A percentile compares a stretch with the other conserved stretches of the same genome.
Conservation (phyloP, 2,888 invertebrate genomes). For the Tetragonula carbonaria region DNA sequence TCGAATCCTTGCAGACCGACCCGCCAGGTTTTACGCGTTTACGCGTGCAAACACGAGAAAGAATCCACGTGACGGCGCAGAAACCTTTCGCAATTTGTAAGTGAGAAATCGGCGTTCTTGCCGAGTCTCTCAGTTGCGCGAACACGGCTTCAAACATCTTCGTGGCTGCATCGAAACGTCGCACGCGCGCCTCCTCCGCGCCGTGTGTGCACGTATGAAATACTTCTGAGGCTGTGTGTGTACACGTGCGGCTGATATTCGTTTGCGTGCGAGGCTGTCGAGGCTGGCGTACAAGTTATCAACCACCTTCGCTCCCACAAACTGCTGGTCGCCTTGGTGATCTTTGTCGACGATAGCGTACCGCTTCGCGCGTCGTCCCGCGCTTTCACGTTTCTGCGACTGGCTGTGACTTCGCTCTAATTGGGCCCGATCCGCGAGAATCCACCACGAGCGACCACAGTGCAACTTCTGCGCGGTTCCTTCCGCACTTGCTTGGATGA, state of each 20-base stretch:
- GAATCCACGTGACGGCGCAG: conserved; percentile 13
- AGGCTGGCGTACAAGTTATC: conserved; percentile 52
- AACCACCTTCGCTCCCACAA: conserved; percentile 67
- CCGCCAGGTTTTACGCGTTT: conserved; percentile 6
- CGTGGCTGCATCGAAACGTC: conserved; percentile 39
- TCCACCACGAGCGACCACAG: conserved; percentile 11
- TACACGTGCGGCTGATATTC: conserved; percentile 14
- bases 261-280: conserved; percentile 42
- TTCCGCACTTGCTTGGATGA: not conserved
- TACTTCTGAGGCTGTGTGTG: too few species aligned
- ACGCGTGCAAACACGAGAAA: conserved; percentile 48
- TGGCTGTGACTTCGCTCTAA: conserved; percentile 57
- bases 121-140: conserved; percentile 68
- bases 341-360: conserved; percentile 64
- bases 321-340: conserved; percentile 61
- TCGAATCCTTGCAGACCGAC: conserved; percentile 60
- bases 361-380: conserved; percentile 60
- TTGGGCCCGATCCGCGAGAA: conserved; percentile 47
- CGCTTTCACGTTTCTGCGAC: conserved; percentile 58
- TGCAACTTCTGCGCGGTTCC: not conserved
- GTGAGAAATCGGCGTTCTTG: conserved; percentile 71
- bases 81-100: conserved; percentile 71
- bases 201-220: too few species aligned
- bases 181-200: not conserved
- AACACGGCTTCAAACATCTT: conserved; percentile 49